Base-by-base conservation (phyloP, 2,888 invertebrate genomes). In the Notodonta ziczac region DNA sequence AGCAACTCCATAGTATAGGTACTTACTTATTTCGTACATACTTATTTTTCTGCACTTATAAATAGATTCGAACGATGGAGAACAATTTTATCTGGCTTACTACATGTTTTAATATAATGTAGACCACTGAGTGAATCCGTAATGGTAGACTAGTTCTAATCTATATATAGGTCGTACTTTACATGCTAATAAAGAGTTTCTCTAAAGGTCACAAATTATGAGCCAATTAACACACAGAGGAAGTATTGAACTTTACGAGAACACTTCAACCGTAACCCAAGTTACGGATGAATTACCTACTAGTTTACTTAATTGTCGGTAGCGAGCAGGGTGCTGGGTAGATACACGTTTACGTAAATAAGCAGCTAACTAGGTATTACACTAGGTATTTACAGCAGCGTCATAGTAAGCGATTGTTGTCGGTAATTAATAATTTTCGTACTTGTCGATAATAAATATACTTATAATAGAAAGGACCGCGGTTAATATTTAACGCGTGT, bases 221-320 rank as follows among this genome's bases (percentile, higher is more conserved):
- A 76, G 78, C 76, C 70, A 71, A 77, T 79, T 73, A 65, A 67
- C 65, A 74, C 67, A 72, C 78, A 70, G 73, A 84, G 83, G 82
- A 85, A 84, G 81, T 80, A 65, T 77, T 87, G 87, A 89, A 88
- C 87, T 88, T 87, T 86, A 86, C 75, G 68, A 77, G 78, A 83
- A 78, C 74, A 74, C 77, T 77, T 83, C 84, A 85, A 83, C 81
- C 87, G 83, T 84, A 76, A 79, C 82, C 67, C 60, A 44, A 59
- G 84, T 81, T 80, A 85, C 80, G 87, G 84, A 80, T 86, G 86
- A 83, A 82, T 80, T 81, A 73, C 62, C 66, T 62, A 24, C 24
- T 24, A 83, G 77, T 87, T 87, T 82, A 78, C 79, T 81, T 84
- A 83, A 85, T 85, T 85, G 77, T 62, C 60, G 58, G 60, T 35